Evolutionary conservation across 1,140 invertebrate genomes (phyloP), one percentile per base, ranked within the genome.

Genomic region (Anastatus disparis): DNA sequence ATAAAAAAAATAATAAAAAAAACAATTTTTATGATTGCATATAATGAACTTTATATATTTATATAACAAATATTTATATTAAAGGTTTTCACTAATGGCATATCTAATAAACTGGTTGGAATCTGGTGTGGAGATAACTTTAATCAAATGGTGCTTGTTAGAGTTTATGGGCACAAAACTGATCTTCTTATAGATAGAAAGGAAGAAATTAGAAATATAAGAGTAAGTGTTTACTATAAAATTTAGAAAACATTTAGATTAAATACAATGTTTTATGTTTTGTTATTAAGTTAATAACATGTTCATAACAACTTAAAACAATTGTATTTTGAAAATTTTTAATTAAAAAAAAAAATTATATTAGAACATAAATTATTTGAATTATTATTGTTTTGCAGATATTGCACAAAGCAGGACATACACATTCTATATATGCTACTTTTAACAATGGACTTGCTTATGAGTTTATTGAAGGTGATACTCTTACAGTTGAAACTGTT

Each of bases 401-500:
- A 75, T 85, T 97, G 73, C 90, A 93, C 78, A 88, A 89, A 76
- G 88, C 90, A 73, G 93, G 93, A 13, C 89, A 94, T 73, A 94
- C 95, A 73, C 93, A 96, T 62, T 89, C 91, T 59, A 86, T 99
- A 40, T 97, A 96, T 87, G 95, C 94, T 46, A 91, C 92, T 27
- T 99, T 99, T 86, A 89, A 91, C 71, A 99, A 99, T 88, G 98
- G 97, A 24, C 87, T 99, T 70, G 93, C 91, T 20, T 99, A 99
- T 84, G 92, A 96, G 85, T 99, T 92, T 86, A 89, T 95, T 72
- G 91, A 91, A 74, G 98, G 98, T 38, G 87, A 89, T 64, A 94
- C 93, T 20, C 81, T 98, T 12, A 92, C 91, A 73, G 84, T 87
- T 22, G 87, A 92, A 38, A 90, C 88, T 72, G 92, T 97, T 4